Percentiles rank a stretch among this genome's conserved stretches.
Evolutionary conservation across 2,113 vertebrate genomes (phyloP).

Genomic region (Oxyruncus cristatus): DNA sequence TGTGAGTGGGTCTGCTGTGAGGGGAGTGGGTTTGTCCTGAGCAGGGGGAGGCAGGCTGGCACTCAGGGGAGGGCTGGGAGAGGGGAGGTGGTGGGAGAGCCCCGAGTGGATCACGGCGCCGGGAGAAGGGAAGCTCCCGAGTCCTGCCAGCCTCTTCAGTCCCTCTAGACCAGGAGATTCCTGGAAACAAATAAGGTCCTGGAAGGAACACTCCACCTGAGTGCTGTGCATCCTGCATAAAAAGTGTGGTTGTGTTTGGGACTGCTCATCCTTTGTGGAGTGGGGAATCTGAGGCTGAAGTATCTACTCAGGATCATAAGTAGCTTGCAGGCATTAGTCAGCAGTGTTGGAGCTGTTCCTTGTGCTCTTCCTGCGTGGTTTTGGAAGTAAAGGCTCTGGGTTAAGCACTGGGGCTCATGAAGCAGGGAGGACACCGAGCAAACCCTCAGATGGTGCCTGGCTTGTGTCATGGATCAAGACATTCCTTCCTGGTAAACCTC

Average conservation of each 20-base stretch:
- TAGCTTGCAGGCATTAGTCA: background rate
- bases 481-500: background rate
- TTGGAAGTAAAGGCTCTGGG: background rate
- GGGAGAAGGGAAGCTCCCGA: background rate
- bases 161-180: background rate
- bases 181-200: background rate
- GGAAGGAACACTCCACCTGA: background rate
- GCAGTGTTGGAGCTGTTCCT: background rate
- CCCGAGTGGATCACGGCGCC: rapidly evolving
- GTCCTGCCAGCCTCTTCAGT: background rate
- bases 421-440: background rate
- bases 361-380: background rate
- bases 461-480: background rate
- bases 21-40: background rate
- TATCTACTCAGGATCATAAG: background rate
- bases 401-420: background rate
- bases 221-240: background rate
- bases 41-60: background rate
- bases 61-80: background rate
- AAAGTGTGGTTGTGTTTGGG: background rate
- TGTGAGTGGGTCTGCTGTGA: background rate
- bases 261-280: background rate
- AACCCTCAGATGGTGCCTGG: background rate
- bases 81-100: background rate
- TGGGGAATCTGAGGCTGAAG: background rate